Percentiles rank a stretch among this genome's conserved stretches.
Conservation (phyloP, 1,140 invertebrate species). For the Calliphora vicina region DNA sequence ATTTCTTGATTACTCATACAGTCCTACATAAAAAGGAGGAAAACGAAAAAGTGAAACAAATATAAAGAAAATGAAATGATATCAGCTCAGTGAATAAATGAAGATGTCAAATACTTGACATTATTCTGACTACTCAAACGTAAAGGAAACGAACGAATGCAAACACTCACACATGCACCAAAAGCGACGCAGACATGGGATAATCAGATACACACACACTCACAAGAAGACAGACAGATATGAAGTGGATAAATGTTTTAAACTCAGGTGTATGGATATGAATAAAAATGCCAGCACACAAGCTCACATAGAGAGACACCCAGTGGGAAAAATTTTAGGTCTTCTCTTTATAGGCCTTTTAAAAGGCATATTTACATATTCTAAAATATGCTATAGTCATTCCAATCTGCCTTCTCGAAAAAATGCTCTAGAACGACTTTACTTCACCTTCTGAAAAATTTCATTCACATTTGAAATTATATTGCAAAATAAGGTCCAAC, state of each 20-base stretch:
- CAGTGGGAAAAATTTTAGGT: too few relatives aligned
- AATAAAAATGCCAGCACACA: not conserved
- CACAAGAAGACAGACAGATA: not conserved
- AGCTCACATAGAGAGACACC: not conserved
- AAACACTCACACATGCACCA: not conserved
- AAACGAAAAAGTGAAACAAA: not conserved
- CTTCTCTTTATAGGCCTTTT: too few relatives aligned
- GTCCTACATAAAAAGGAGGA: too few relatives aligned
- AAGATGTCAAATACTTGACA: conserved; percentile 13
- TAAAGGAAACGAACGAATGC: not conserved
- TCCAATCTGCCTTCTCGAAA: too few relatives aligned
- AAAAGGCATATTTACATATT: too few relatives aligned
- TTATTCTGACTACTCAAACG: conserved; percentile 1
- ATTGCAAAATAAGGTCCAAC: too few relatives aligned
- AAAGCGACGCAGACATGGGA: not conserved
- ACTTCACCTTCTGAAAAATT: too few relatives aligned
- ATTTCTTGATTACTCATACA: not conserved
- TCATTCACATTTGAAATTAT: too few relatives aligned
- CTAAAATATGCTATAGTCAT: too few relatives aligned
- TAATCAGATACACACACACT: not conserved
- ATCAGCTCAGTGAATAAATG: conserved; percentile 2
- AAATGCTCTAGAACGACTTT: too few relatives aligned
- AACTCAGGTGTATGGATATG: not conserved
- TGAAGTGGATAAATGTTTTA: not conserved
- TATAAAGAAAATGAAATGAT: not conserved